Evolutionary conservation across 2,113 vertebrate species (phyloP).

Genomic region (Spermophilus dauricus): DNA sequence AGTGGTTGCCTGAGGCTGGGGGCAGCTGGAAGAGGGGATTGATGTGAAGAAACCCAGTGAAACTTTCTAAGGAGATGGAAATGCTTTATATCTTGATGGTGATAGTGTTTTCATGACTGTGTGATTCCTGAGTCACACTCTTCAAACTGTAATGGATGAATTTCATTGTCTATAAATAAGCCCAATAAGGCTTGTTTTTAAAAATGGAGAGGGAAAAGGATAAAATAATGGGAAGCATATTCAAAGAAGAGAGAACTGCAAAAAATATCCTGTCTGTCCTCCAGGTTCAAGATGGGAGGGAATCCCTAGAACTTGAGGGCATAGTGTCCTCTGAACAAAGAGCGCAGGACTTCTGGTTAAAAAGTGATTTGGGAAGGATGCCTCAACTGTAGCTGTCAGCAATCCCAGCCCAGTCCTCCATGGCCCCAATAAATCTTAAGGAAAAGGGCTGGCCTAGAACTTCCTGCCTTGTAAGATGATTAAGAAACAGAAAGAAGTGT

Average conservation of each 20-base stretch:
- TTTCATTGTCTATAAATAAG: background rate
- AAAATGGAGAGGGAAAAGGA: background rate
- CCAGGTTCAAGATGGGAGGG: background rate
- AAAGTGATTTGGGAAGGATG: background rate
- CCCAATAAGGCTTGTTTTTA: background rate
- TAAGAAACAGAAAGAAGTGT: constrained; percentile 20
- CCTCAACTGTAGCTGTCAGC: background rate
- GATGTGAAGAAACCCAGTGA: background rate
- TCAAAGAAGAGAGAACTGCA: background rate
- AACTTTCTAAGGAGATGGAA: background rate
- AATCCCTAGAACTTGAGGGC: background rate
- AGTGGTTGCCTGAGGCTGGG: background rate
- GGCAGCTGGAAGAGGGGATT: background rate
- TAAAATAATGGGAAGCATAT: background rate
- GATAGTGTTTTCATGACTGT: background rate
- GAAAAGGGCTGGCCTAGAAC: background rate
- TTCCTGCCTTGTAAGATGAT: background rate
- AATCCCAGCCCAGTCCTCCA: background rate
- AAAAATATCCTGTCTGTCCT: background rate
- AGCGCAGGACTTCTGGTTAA: background rate
- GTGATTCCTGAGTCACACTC: background rate
- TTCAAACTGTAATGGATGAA: background rate
- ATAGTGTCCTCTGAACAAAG: background rate
- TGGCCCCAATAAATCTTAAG: background rate
- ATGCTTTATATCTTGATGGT: background rate